Evolutionary conservation across 2,888 invertebrate genomes (phyloP), one percentile per base, ranked within the genome.

Genomic region (Ditula angustiorana): DNA sequence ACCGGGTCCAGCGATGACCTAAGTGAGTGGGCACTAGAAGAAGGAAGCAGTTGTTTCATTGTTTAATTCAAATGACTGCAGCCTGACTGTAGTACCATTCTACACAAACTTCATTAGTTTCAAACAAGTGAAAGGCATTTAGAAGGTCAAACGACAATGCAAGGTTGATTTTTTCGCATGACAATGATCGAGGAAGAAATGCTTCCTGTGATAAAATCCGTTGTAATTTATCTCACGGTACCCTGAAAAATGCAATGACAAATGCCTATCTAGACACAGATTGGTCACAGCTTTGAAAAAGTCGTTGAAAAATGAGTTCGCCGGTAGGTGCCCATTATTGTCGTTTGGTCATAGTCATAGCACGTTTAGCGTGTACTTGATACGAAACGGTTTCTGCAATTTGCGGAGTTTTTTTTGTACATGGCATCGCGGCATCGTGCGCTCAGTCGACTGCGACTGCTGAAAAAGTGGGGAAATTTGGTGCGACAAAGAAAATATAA

Each of bases 261-360:
- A 63, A 70, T 65, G 53, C 46, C 69, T 74, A 76, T 75, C 70
- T 71, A 60, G 47, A 46, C 58, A 57, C 64, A 16, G 41, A 77
- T 76, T 76, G 64, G 74, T 75, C 72, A 74, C 74, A 69, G 71
- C 66, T 65, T 52, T 68, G 67, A 70, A 71, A 70, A 67, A 66
- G 66, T 63, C 56, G 59, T 56, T 19, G 53, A 70, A 66, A 66
- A 49, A 41, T 52, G 56, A 33, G 46, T 61, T n/a, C 35, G 8
- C 24, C 41, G 63, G 49, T 57, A 55, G 33, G 35, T 59, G 64
- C 26, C 50, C 37, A 64, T 64, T 59, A 59, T 64, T 56, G 50
- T 64, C 64, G 53, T 53, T 67, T 64, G 64, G 55, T 63, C 63
- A 67, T 64, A 64, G 58, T 59, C 59, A 63, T 52, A 64, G 52